Evolutionary conservation across 1,140 invertebrate species (phyloP), one percentile per base, ranked within the genome.

Genomic region (Anastrepha obliqua): DNA sequence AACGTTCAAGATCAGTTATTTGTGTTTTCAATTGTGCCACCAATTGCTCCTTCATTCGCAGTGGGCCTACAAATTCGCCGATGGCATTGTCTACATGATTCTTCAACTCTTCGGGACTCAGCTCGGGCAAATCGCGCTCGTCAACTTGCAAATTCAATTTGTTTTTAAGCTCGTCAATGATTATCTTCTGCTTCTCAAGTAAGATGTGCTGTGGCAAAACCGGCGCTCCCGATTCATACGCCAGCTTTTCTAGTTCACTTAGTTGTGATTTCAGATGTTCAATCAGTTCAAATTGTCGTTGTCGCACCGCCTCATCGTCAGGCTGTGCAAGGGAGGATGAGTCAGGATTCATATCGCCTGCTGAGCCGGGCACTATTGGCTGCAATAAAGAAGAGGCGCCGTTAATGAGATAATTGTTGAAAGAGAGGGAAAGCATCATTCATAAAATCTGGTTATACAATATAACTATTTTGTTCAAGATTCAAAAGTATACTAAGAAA

Each of bases 1-100:
- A 99, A 88, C 98, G 95, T 93, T 99, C 99, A 92, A 99, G 95
- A 94, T 99, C 99, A 74, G 96, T 96, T 81, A 99, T 98, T 94
- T 99, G 99, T 11, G 98, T 98, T 94, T 99, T 99, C 11, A 99
- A 94, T 93, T 99, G 99, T 59, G 94, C 95, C 5, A 99, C 98
- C 29, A 99, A 93, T 93, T 99, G 97, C 91, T 99, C 98, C 94
- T 99, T 99, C 94, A 99, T 98, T 93, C 98, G 97, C 88, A 98
- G 95, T 13, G 98, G 98, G 90, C 98, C 99, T 5, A 99, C 96
- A 91, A 99, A 96, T 95, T 99, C 95, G 4, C 95, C 95, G 64
- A 95, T 94, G 0, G 95, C 95, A 90, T 95, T 94, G 91, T 96
- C 95, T 44, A 96, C 95, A 91, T 96, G 95, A 89, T 95, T 95